Base-by-base conservation (phyloP, 1,140 invertebrate species). In the Venturia canescens region DNA sequence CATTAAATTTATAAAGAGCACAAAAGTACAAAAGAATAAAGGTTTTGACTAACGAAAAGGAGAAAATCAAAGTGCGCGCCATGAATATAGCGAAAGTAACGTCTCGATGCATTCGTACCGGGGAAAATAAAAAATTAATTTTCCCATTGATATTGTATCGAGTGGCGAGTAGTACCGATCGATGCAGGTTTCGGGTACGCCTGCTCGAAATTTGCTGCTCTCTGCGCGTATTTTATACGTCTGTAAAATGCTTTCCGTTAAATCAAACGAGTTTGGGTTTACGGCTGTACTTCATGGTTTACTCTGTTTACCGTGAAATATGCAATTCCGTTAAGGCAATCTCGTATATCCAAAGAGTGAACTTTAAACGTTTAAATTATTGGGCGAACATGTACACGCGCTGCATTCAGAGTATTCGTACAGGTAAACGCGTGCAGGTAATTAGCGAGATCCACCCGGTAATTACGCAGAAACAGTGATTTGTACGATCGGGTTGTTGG, bases 381-480 rank as follows among this genome's bases (percentile, higher is more conserved):
- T 29, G 23, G 44, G 29, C 31, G 21, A 5, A 71, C n/a, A 18
- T 23, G 18, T 31, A 27, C 13, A 44, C 26, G 23, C 7, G 34
- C 11, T 44, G 48, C 21, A 66, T 15, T 15, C 63, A 5, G 23
- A 26, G 63, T 13, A 57, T 76, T 48, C 74, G 27, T 66, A 78
- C n/a, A 48, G 16, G 34, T 34, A 38, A 16, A 23, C 38, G 31
- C 38, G 63, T 34, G 78, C 79, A 53, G 23, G 16, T 63, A 60
- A 74, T 80, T 80, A 80, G 60, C 38, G 18, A 76, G 71, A 53
- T 74, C 57, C 50, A 26, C 70, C 53, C 71, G 38, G 80, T 76
- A 76, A 80, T 80, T 80, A 69, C 63, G 72, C 71, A 60, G 80
- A 80, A 80, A 80, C 71, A 71, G 75, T 80, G 80, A 80, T 80